These are phyloP conservation scores for Cebus imitator DNA, from an alignment of 2,113 vertebrate species.

Conservation along the genomic window DNA sequence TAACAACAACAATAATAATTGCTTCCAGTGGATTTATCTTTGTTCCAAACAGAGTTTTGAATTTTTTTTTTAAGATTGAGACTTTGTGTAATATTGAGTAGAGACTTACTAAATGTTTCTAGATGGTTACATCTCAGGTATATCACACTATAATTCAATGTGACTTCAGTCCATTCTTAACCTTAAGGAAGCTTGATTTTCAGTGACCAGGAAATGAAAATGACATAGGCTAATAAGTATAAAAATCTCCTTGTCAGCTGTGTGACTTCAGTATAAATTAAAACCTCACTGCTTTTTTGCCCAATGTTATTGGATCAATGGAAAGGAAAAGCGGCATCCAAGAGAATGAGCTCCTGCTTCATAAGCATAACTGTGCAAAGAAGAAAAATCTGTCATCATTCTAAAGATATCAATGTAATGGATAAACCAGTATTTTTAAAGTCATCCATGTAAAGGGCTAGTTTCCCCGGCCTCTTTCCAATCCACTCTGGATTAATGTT, in stretches of 20 bases:
- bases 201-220: slow-evolving; percentile 46
- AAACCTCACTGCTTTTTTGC: not conserved
- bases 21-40: slow-evolving; percentile 23
- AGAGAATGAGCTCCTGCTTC: not conserved
- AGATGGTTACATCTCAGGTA: not conserved
- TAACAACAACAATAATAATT: not conserved
- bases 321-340: not conserved
- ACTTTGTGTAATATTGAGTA: not conserved
- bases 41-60: not conserved
- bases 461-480: fast-evolving
- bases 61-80: not conserved
- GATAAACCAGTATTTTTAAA: not conserved
- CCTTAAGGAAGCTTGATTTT: slow-evolving; percentile 41
- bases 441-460: not conserved
- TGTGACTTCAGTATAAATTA: not conserved
- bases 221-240: not conserved
- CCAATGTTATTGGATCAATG: not conserved
- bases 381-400: not conserved
- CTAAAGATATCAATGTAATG: not conserved
- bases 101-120: slow-evolving; percentile 11
- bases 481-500: not conserved
- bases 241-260: not conserved
- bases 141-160: slow-evolving; percentile 14
- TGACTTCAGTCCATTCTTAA: not conserved
- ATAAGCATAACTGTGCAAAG: not conserved